A percentile compares a stretch with the other conserved stretches of the same genome.
phyloP scores from a whole-genome alignment of 2,113 vertebrate genomes.

The Carettochelys insculpta region DNA sequence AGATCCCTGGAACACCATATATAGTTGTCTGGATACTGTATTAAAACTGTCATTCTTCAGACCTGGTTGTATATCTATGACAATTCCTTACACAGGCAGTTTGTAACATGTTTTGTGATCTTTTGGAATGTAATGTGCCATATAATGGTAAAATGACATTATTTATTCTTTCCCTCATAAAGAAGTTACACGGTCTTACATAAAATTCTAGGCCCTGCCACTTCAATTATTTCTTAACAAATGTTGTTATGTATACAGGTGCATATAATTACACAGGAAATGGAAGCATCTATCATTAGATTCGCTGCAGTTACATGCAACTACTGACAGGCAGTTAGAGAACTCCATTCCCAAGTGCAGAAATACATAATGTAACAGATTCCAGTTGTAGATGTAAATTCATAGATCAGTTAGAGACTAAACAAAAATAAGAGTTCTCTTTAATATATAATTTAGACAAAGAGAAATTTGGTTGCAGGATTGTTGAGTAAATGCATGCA shows the following conservation, averaged over 20 bases:
- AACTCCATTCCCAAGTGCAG: not conserved
- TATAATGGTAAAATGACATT: not conserved
- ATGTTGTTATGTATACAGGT: not conserved
- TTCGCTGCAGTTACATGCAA: not conserved
- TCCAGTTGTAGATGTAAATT: rapidly evolving
- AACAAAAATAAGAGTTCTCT: not conserved
- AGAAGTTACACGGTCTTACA: rapidly evolving
- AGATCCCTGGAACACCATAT: not conserved
- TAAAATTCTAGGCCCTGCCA: rapidly evolving
- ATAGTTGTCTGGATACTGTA: not conserved
- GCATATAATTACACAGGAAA: not conserved
- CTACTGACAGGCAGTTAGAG: not conserved
- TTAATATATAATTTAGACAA: not conserved
- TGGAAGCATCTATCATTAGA: not conserved
- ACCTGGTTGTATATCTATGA: not conserved
- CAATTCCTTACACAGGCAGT: not conserved
- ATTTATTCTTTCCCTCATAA: not conserved
- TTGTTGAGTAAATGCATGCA: not conserved
- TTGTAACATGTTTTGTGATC: not conserved
- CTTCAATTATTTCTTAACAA: not conserved
- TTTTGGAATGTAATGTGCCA: not conserved
- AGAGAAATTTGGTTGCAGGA: not conserved
- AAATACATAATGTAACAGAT: not conserved
- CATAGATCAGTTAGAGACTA: not conserved
- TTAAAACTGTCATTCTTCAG: not conserved